A percentile compares a stretch with the other conserved stretches of the same genome.
Evolutionary conservation across 2,113 vertebrate species (phyloP).

Genomic region (Toxostoma redivivum): DNA sequence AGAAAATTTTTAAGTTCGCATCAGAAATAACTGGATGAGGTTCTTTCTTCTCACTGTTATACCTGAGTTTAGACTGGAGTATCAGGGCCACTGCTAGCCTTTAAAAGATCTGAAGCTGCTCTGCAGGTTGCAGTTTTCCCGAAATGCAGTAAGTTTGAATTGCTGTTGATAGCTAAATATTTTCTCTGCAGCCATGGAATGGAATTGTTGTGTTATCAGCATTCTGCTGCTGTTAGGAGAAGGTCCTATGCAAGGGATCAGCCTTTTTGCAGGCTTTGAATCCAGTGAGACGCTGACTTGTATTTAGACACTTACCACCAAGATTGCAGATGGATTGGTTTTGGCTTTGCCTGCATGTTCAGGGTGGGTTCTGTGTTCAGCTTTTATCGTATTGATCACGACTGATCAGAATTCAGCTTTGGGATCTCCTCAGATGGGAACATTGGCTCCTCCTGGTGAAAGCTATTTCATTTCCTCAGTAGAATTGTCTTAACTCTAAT

Average conservation of each 20-base stretch:
- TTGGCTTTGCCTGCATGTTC: not conserved
- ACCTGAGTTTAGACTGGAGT: not conserved
- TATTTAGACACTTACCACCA: not conserved
- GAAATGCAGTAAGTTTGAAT: not conserved
- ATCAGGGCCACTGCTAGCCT: not conserved
- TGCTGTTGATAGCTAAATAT: not conserved
- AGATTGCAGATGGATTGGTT: not conserved
- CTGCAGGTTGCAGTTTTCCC: not conserved
- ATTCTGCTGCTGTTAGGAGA: not conserved
- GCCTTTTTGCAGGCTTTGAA: not conserved
- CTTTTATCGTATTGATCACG: not conserved
- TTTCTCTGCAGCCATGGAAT: not conserved
- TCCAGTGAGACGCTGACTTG: not conserved
- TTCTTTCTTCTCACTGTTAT: not conserved
- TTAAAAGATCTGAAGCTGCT: not conserved
- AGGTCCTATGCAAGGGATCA: not conserved
- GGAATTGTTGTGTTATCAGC: not conserved
- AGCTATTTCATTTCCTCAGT: not conserved
- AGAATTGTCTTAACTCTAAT: not conserved
- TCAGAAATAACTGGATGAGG: not conserved
- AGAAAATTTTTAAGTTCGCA: not conserved
- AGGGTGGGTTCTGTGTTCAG: not conserved
- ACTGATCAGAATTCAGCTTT: not conserved
- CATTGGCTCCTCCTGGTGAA: fast-evolving
- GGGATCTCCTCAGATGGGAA: not conserved